Conservation (phyloP, 2,113 vertebrate genomes). For the Neodon shergylaensis region DNA sequence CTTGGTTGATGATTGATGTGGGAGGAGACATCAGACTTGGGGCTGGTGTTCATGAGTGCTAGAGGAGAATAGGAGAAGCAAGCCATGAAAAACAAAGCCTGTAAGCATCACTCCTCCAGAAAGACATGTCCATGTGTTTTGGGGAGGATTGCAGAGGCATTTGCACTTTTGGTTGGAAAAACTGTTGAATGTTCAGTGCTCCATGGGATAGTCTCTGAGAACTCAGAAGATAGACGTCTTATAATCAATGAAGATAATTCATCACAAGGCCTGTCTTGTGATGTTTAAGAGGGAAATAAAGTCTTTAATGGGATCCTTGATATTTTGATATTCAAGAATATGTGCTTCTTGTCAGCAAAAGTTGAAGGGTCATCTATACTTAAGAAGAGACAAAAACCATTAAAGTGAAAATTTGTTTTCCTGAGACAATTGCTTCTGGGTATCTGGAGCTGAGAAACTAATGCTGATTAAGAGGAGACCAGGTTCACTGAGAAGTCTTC, state of each 20-base stretch:
- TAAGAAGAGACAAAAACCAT: not conserved
- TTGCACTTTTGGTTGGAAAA: not conserved
- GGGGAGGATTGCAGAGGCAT: too few relatives aligned
- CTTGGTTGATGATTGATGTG: not conserved
- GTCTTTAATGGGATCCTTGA: not conserved
- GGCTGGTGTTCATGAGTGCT: not conserved
- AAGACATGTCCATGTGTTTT: not conserved
- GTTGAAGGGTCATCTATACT: not conserved
- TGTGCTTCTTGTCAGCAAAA: not conserved
- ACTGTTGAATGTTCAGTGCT: not conserved
- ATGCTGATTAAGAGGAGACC: not conserved
- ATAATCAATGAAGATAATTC: not conserved
- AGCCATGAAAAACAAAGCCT: not conserved
- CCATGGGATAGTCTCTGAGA: too few relatives aligned
- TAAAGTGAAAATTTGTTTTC: not conserved
- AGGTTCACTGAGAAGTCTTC: not conserved
- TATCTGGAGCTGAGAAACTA: not conserved
- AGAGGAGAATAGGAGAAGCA: not conserved
- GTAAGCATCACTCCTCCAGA: not conserved
- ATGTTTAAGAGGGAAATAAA: not conserved
- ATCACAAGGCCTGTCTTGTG: too few relatives aligned
- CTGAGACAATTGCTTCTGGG: not conserved
- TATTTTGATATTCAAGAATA: not conserved
- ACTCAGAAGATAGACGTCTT: not conserved
- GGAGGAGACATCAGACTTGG: not conserved